phyloP scores from a whole-genome alignment of 2,797 vertebrate species.

The Cryptoblepharus egeriae region DNA sequence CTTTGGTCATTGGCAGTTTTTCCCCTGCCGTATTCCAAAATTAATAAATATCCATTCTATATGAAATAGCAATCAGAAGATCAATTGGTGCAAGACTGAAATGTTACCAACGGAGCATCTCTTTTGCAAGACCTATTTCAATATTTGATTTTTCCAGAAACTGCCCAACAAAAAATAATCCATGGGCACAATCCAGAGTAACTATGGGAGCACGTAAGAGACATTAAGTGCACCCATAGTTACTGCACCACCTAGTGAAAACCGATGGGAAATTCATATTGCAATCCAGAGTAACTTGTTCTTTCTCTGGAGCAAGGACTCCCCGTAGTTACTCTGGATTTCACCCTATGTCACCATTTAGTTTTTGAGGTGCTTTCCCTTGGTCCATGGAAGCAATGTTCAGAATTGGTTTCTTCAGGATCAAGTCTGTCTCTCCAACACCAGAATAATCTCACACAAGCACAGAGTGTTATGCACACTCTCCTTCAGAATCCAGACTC shows the following conservation, averaged over 20 bases:
- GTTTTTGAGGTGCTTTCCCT: background rate
- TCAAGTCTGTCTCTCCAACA: background rate
- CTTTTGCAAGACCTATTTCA: background rate
- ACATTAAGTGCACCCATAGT: too few species aligned
- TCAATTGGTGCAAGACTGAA: background rate
- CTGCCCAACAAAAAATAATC: background rate
- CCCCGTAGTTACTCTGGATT: too few species aligned
- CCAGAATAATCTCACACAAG: conserved; percentile 24
- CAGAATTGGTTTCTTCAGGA: background rate
- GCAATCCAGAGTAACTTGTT: too few species aligned
- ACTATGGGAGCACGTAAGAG: too few species aligned
- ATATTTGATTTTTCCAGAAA: conserved; percentile 25
- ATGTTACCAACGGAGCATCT: background rate
- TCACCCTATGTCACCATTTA: too few species aligned
- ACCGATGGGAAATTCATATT: too few species aligned
- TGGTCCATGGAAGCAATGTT: background rate
- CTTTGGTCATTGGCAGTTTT: too few species aligned
- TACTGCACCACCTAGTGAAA: too few species aligned
- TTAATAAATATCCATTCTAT: background rate
- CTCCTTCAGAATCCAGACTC: conserved; percentile 25
- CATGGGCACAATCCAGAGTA: too few species aligned
- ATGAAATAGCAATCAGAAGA: background rate
- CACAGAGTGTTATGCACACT: background rate
- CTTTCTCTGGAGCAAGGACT: too few species aligned
- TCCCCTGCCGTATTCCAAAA: background rate